phyloP scores from a whole-genome alignment of 2,888 invertebrate genomes.

The Limnephilus marmoratus region DNA sequence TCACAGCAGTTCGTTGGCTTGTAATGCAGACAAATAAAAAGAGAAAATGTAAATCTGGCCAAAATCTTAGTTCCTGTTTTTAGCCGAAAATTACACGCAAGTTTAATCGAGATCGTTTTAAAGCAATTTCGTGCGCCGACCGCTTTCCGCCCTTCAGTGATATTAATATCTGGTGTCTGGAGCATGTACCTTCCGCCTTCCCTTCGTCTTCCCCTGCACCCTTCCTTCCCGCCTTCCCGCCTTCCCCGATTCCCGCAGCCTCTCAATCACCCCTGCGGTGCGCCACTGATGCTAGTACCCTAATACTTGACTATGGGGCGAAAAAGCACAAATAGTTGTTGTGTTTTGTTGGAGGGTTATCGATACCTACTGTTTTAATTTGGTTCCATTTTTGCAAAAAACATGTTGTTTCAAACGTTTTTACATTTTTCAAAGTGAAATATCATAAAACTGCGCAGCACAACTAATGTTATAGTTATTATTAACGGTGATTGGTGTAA shows the following conservation, averaged over 20 bases:
- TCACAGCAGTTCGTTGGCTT: not conserved
- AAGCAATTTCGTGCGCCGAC: constrained; percentile 41
- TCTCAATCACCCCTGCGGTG: not conserved
- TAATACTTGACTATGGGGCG: not conserved
- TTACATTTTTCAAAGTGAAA: too few species aligned
- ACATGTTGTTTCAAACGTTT: not conserved
- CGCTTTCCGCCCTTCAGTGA: constrained; percentile 43
- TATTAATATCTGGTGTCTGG: constrained; percentile 46
- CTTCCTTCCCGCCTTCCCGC: not conserved
- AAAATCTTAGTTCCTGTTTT: constrained; percentile 22
- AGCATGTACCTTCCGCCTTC: constrained; percentile 37
- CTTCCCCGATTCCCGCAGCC: not conserved
- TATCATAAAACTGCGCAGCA: too few species aligned
- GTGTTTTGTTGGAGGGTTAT: not conserved
- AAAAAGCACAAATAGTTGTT: constrained; percentile 6
- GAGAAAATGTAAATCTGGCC: not conserved
- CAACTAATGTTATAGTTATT: too few species aligned
- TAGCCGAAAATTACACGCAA: constrained; percentile 37
- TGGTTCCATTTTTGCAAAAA: not conserved
- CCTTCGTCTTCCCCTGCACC: not conserved
- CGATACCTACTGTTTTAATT: not conserved
- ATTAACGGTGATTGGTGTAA: too few species aligned
- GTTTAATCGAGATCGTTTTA: constrained; percentile 40
- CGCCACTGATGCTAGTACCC: constrained; percentile 8
- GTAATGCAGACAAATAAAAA: not conserved